Evolutionary conservation across 2,113 vertebrate genomes (phyloP), one percentile per base, ranked within the genome.

Genomic region (Strix aluco): DNA sequence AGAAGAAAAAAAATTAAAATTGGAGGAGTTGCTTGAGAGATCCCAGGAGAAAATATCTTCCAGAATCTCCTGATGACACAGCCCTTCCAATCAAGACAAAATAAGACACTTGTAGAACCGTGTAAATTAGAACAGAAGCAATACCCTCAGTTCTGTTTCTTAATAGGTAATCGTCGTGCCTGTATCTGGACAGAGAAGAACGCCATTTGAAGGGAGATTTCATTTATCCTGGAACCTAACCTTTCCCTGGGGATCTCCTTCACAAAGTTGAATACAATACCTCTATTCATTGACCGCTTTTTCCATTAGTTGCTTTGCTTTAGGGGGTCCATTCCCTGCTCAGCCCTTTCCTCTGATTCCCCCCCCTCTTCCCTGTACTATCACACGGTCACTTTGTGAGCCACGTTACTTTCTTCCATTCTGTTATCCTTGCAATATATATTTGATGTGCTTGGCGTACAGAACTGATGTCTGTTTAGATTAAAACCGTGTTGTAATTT

Each of bases 221-320:
- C 61, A 88, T 90, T 97, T 95, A 81, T 86, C 72, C 89, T 92
- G 93, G 74, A 97, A 92, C 65, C 46, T 65, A 96, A 95, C 79
- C 90, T 90, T 92, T 88, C 96, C 93, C 88, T 34, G 44, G 88
- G 63, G 94, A 82, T 34, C 80, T 55, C 51, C 4, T 86, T 71
- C 65, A 36, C 5, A 0, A 70, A 84, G 40, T 40, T 63, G 3
- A 81, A 90, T 26, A 97, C 94, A 98, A 97, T 96, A 80, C 81
- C 73, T 77, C 96, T 46, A 96, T 97, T 98, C 96, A 97, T 62
- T n/a, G 59, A 74, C 75, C 17, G 4, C 63, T 93, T 94, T 95
- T 92, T 83, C 93, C 58, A n/a, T 15, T 29, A 58, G 66, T 54
- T 54, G 86, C 67, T 83, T 95, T 82, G 74, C 85, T 92, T 82